These are phyloP conservation scores for Arion vulgaris DNA, from an alignment of 1,140 invertebrate genomes.

Conservation along the genomic window DNA sequence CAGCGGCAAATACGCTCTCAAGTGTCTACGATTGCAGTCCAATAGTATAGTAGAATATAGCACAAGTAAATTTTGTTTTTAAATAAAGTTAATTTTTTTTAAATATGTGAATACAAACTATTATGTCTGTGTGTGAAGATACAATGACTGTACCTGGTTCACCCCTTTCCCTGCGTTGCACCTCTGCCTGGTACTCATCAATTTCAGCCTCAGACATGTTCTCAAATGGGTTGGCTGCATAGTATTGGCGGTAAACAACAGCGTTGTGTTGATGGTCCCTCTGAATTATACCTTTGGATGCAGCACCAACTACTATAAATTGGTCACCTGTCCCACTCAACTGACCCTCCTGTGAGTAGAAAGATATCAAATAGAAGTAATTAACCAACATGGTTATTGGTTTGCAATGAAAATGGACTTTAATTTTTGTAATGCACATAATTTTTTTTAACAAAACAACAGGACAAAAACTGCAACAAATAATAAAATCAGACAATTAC, in stretches of 20 bases:
- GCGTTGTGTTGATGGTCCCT: constrained; percentile 98
- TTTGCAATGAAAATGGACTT: no score
- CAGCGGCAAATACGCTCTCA: no score
- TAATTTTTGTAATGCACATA: no score
- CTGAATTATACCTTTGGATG: constrained; percentile 98
- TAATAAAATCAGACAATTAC: constrained; percentile 64
- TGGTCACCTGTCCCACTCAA: constrained; percentile 82
- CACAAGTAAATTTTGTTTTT: no score
- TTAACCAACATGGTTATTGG: no score
- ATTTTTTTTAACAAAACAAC: no score
- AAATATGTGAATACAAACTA: no score
- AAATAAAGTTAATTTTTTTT: no score
- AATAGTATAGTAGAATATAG: no score
- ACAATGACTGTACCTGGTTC: constrained; percentile 42
- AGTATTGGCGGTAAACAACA: constrained; percentile 94
- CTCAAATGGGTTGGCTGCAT: constrained; percentile 96
- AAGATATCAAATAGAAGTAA: no score
- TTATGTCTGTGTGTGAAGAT: no score
- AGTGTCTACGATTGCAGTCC: no score
- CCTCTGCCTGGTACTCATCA: constrained; percentile 69
- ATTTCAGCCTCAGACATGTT: constrained; percentile 81
- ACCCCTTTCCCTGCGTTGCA: constrained; percentile 52
- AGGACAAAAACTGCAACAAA: not conserved
- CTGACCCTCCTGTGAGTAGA: constrained; percentile 17
- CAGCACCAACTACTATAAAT: constrained; percentile 91